Base-by-base conservation (phyloP, 2,888 invertebrate genomes). In the Calliphora vomitoria region DNA sequence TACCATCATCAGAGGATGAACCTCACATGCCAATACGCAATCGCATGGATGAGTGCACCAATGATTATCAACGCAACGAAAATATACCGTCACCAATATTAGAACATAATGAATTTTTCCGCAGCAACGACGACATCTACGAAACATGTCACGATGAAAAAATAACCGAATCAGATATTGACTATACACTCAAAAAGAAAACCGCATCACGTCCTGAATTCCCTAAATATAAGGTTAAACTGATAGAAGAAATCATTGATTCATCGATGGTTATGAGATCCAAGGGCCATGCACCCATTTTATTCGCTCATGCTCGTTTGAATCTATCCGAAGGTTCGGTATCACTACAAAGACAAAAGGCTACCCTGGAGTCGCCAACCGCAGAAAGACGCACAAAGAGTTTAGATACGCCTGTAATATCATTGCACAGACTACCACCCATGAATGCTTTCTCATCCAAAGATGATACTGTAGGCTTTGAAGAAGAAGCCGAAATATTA, bases 391-490 rank as follows among this genome's bases (percentile, higher is more conserved):
- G 97, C 90, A 96, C 97, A 1, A 97, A 97, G 93, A 97, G 97
- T 85, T 94, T 98, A 89, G 98, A 98, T 90, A 96, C 97, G 3
- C 97, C 97, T 1, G 96, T 97, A 31, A 97, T 98, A 91, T 96
- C 97, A 25, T 94, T 97, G 44, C 97, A 96, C 92, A 95, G 96
- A 90, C 93, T 98, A 60, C 97, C 97, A 18, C 96, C 97, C 8
- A 96, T 97, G 93, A 97, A 97, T 93, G 97, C 97, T 0, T 97
- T 97, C 92, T 98, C 97, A 2, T 97, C 97, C 35, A 97, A 97
- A 94, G 98, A 98, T 92, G 98, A 98, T 92, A 98, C 98, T 0
- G 96, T 98, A 0, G 97, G 96, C 90, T 95, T 95, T 85, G 96
- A 97, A 89, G 96, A 96, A 92, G 95, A 95, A 92, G 95, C 95